Conservation (phyloP, 2,888 invertebrate genomes). For the Baronia brevicornis region DNA sequence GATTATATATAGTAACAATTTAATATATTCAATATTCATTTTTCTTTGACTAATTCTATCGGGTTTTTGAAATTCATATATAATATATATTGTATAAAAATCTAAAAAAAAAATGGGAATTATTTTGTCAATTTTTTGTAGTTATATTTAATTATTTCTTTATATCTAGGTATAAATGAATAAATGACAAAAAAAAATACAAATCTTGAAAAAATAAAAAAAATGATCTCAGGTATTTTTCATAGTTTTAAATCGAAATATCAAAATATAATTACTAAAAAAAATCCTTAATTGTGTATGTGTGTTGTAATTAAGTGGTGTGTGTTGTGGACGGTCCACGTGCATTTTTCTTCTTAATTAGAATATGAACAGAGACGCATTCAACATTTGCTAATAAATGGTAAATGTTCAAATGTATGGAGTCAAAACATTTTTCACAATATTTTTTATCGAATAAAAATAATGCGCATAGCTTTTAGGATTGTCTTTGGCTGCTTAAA, state of each 20-base stretch:
- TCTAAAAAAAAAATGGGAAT: slow-evolving; percentile 24
- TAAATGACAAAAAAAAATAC: slow-evolving; percentile 22
- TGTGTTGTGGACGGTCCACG: slow-evolving; percentile 3
- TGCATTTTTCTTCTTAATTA: no score
- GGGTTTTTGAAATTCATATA: slow-evolving; percentile 17
- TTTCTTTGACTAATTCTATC: slow-evolving; percentile 24
- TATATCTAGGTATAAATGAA: slow-evolving; percentile 34
- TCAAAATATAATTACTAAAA: slow-evolving; percentile 8
- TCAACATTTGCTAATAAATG: no score
- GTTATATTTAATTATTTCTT: slow-evolving; percentile 30
- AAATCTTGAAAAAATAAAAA: slow-evolving; percentile 33
- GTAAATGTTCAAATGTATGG: no score
- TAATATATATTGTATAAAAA: slow-evolving; percentile 18
- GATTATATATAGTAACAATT: slow-evolving; percentile 15
- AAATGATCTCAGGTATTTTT: slow-evolving; percentile 53
- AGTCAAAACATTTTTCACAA: no score
- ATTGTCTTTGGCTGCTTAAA: no score
- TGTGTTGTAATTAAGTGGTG: slow-evolving; percentile 12
- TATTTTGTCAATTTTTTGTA: slow-evolving; percentile 20
- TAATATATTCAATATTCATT: slow-evolving; percentile 16
- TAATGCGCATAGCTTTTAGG: no score
- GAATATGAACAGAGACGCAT: no score
- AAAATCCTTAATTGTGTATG: slow-evolving; percentile 9
- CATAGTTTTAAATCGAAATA: slow-evolving; percentile 3
- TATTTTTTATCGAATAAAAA: no score